Evolutionary conservation across 53 echinoderm and acorn worm species (phyloP).

Genomic region (Paelopatides confundens): DNA sequence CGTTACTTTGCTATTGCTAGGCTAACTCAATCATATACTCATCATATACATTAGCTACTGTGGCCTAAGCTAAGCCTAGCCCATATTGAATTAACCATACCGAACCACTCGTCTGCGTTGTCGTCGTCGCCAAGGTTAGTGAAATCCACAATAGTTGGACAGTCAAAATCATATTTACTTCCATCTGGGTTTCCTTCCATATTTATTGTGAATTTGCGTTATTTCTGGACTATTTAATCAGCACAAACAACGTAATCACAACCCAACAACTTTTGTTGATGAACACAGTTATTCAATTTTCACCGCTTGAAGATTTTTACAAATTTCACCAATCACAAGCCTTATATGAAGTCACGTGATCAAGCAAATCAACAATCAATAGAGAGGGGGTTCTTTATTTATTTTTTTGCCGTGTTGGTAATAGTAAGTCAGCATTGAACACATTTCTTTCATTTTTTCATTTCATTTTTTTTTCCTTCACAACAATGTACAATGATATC

Average conservation of each 20-base stretch:
- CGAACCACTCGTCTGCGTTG: constrained; percentile 84
- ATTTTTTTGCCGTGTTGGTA: not conserved
- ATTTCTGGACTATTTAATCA: not conserved
- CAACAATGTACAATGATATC: too few species aligned
- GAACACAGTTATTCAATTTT: not conserved
- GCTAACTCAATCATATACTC: too few species aligned
- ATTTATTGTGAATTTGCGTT: not conserved
- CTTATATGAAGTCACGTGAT: not conserved
- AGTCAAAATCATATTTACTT: constrained; percentile 74
- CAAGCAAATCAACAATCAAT: not conserved
- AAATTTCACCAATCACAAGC: constrained; percentile 2
- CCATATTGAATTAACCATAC: constrained; percentile 51
- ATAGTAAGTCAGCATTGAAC: too few species aligned
- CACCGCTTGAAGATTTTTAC: constrained; percentile 30
- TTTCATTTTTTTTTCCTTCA: too few species aligned
- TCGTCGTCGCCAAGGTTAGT: constrained; percentile 59
- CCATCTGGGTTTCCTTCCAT: constrained; percentile 39
- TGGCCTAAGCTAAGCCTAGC: too few species aligned
- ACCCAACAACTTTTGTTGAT: not conserved
- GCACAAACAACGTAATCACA: not conserved
- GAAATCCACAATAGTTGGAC: constrained; percentile 88
- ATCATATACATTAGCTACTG: too few species aligned
- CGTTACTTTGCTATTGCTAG: too few species aligned
- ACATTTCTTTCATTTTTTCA: too few species aligned
- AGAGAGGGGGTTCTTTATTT: not conserved